Evolutionary conservation across 2,113 vertebrate genomes (phyloP).

Genomic region (Pseudois nayaur): DNA sequence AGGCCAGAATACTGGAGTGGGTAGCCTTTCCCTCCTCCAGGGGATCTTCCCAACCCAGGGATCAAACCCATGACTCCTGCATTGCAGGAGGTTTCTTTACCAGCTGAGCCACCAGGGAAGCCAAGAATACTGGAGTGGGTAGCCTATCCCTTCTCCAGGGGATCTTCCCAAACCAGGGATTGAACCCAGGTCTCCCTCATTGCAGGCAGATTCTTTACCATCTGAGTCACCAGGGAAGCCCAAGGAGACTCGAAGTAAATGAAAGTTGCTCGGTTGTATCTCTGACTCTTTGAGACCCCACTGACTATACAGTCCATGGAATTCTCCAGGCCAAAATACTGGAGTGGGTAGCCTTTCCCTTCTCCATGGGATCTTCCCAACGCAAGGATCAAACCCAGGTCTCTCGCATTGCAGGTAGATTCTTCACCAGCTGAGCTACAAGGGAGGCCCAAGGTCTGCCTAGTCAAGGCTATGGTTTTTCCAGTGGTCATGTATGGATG

Average conservation of each 20-base stretch:
- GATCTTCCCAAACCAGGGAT: not conserved
- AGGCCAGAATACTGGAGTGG: not conserved
- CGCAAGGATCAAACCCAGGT: not conserved
- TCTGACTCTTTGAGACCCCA: not conserved
- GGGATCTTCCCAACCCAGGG: not conserved
- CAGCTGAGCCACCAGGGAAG: not conserved
- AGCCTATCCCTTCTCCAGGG: not conserved
- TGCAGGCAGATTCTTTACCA: not conserved
- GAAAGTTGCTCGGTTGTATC: fast-evolving
- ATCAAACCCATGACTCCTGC: not conserved
- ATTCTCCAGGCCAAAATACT: not conserved
- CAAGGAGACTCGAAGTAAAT: not conserved
- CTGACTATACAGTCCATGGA: not conserved
- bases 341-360: not conserved
- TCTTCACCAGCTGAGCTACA: not conserved
- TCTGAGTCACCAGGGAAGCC: not conserved
- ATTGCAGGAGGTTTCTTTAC: not conserved
- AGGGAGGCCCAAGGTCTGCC: not conserved
- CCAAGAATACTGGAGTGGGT: not conserved
- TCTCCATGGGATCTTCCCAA: not conserved
- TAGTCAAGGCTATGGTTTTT: too few species aligned
- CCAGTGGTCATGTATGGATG: too few species aligned
- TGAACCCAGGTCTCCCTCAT: not conserved
- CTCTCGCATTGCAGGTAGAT: fast-evolving
- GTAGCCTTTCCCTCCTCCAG: not conserved